Evolutionary conservation across 1,140 invertebrate species (phyloP).

Genomic region (Agrypnia vestita): DNA sequence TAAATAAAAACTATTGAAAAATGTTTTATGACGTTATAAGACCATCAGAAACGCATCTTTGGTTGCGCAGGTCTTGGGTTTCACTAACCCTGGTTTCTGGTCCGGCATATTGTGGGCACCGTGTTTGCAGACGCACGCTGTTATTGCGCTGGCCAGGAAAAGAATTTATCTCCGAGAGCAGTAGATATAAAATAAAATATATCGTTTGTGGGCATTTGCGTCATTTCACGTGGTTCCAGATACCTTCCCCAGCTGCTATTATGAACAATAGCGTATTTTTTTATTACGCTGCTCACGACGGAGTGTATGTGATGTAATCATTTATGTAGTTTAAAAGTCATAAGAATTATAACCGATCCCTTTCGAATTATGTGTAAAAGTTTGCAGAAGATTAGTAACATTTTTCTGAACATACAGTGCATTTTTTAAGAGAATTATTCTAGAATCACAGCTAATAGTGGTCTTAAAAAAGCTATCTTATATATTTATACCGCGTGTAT

Average conservation of each 20-base stretch:
- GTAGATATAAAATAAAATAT: slow-evolving; percentile 26
- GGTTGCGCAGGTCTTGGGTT: background rate
- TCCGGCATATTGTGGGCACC: slow-evolving; percentile 4
- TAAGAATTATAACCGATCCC: too few species aligned
- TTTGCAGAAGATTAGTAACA: too few species aligned
- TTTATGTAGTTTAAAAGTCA: too few species aligned
- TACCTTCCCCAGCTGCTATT: background rate
- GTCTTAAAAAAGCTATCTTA: too few species aligned
- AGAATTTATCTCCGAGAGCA: slow-evolving; percentile 20
- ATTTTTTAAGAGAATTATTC: too few species aligned
- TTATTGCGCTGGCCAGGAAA: slow-evolving; percentile 7
- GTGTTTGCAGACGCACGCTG: slow-evolving; percentile 1
- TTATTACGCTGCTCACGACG: background rate
- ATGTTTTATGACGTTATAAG: too few species aligned
- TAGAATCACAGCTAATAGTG: too few species aligned
- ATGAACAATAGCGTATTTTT: slow-evolving; percentile 17
- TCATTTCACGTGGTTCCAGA: background rate
- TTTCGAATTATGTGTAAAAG: too few species aligned
- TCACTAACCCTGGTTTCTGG: background rate
- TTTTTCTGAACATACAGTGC: too few species aligned
- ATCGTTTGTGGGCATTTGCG: slow-evolving; percentile 10
- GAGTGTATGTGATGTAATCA: background rate
- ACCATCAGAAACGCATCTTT: too few species aligned
- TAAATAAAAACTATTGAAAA: too few species aligned
- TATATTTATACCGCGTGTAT: too few species aligned